Percentiles rank a stretch among this genome's conserved stretches.
phyloP scores from a whole-genome alignment of 2,113 vertebrate genomes.

The Anguilla rostrata region DNA sequence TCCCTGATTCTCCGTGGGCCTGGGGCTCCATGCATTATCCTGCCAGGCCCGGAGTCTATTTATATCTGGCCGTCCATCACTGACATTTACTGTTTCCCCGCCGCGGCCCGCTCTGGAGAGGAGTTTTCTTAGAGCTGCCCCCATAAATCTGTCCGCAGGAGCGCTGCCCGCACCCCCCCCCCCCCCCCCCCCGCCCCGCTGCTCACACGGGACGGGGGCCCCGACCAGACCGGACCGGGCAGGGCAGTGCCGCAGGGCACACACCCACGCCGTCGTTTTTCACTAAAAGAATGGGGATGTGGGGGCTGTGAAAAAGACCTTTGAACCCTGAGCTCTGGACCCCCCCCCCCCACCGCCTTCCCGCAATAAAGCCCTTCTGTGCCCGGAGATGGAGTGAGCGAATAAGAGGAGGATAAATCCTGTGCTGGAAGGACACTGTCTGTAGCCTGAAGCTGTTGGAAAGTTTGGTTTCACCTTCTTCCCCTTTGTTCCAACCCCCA shows the following conservation, averaged over 20 bases:
- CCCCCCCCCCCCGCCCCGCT: constrained; percentile 47
- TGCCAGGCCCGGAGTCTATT: constrained; percentile 76
- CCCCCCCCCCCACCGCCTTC: too few species aligned
- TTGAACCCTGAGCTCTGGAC: not conserved
- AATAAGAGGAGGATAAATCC: not conserved
- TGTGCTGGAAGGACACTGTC: constrained; percentile 36
- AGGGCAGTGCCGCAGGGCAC: constrained; percentile 25
- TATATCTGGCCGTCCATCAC: constrained; percentile 79
- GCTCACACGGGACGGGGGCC: too few species aligned
- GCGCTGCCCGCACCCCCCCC: constrained; percentile 52
- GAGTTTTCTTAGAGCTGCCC: constrained; percentile 74
- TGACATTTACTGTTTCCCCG: constrained; percentile 73
- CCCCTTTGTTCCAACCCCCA: constrained; percentile 55
- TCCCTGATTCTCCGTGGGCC: constrained; percentile 66
- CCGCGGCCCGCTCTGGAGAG: constrained; percentile 42
- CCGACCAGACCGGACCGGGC: too few species aligned
- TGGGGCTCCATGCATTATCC: constrained; percentile 77
- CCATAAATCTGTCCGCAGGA: constrained; percentile 70
- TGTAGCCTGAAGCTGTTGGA: constrained; percentile 66
- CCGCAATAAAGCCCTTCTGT: constrained; percentile 11
- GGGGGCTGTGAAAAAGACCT: not conserved
- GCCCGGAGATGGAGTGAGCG: not conserved
- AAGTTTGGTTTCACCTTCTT: constrained; percentile 65
- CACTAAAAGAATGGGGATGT: constrained; percentile 10
- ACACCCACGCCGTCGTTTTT: constrained; percentile 54